Evolutionary conservation across 1,140 invertebrate species (phyloP), one percentile per base, ranked within the genome.

Genomic region (Paramacrobiotus metropolitanus): DNA sequence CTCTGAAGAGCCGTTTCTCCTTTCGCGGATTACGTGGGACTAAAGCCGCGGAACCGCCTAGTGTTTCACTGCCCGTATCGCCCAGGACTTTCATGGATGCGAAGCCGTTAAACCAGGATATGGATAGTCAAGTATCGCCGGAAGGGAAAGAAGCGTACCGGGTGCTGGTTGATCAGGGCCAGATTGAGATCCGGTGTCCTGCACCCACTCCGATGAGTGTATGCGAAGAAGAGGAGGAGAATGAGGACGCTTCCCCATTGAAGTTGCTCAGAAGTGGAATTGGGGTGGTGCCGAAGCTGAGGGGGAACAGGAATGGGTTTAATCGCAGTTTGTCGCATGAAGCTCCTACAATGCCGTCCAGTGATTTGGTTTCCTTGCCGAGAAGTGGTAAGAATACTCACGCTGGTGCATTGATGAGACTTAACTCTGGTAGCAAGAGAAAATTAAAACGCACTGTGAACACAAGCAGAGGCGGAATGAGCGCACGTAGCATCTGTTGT

Each of bases 51-150:
- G 1, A 82, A 77, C 61, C 87, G 89, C 68, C 64, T 81, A 65
- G 91, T 89, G 72, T 87, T 91, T 68, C 84, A 83, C 65, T 91
- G 90, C 72, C 85, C 86, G 65, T 90, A 75, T n/a, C n/a, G n/a
- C n/a, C n/a, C n/a, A n/a, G n/a, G n/a, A 40, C 44, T 61, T 1
- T 60, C 44, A 1, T 3, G 59, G 40, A 1, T 30, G n/a, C 15
- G n/a, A 18, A n/a, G 29, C 3, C 24, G 4, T 21, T 62, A 20
- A 20, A 44, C 21, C 2, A 30, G 29, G 3, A 20, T 48, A 0
- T 64, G 28, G 21, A 20, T 21, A 31, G 44, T 64, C 64, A 71
- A 74, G 74, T 79, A 64, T 75, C 77, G 44, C 77, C 79, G 61
- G 77, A 78, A 65, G 76, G 87, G 31, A 87, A 88, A 68, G 82